These are phyloP conservation scores for Plecturocebus donacophilus DNA, from an alignment of 2,113 vertebrate genomes.

Conservation along the genomic window DNA sequence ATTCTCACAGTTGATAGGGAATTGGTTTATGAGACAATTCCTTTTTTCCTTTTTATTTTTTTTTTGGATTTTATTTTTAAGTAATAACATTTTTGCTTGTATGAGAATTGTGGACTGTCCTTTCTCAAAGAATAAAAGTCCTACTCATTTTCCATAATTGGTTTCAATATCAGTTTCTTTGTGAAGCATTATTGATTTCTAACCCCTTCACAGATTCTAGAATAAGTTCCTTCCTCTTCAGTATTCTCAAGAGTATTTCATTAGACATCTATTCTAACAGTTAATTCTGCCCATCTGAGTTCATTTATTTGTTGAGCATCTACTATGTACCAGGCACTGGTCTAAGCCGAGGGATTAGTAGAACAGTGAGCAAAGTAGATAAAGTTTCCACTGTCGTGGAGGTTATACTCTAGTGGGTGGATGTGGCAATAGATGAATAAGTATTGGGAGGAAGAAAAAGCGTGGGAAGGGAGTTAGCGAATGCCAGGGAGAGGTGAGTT, in stretches of 20 bases:
- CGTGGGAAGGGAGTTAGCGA: not conserved
- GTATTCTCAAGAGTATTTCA: slow-evolving; percentile 30
- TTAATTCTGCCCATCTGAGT: slow-evolving; percentile 15
- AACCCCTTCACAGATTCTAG: not conserved
- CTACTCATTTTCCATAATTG: not conserved
- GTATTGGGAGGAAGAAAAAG: not conserved
- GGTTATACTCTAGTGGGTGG: slow-evolving; percentile 1
- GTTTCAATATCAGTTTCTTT: slow-evolving; percentile 30
- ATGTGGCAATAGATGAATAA: slow-evolving; percentile 2
- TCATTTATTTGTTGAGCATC: slow-evolving; percentile 48
- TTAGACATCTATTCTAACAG: not conserved
- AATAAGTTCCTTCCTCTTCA: slow-evolving; percentile 34
- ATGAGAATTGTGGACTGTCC: not conserved
- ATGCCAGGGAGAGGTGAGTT: not conserved
- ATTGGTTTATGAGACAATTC: not conserved
- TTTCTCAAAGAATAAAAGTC: slow-evolving; percentile 33
- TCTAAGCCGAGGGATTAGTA: slow-evolving; percentile 4
- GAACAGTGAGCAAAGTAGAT: not conserved
- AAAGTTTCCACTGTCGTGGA: not conserved
- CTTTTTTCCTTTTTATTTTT: slow-evolving; percentile 19
- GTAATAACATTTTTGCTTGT: slow-evolving; percentile 11
- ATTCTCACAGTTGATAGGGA: not conserved
- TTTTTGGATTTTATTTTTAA: slow-evolving; percentile 49
- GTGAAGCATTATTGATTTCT: slow-evolving; percentile 40
- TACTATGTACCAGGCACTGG: not conserved